Evolutionary conservation across 2,888 invertebrate genomes (phyloP).

Genomic region (Caenorhabditis zanzibari): DNA sequence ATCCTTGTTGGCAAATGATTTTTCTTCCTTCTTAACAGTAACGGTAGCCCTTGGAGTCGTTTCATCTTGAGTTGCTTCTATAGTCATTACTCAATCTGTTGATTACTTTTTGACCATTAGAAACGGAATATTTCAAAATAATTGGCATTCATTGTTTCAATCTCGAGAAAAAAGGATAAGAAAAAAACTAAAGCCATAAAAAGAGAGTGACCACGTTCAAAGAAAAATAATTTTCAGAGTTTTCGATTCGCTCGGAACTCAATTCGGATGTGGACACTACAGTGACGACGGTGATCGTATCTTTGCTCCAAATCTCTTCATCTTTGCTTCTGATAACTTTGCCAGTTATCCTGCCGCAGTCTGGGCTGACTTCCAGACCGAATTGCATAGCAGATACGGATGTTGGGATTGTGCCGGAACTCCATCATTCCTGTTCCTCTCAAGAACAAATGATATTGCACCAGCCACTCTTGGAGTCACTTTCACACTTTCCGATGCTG

Average conservation of each 20-base stretch:
- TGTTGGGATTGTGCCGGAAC: constrained; percentile 62
- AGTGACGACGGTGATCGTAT: constrained; percentile 56
- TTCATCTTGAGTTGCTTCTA: constrained; percentile 31
- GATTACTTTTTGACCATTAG: constrained; percentile 18
- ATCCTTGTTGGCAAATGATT: constrained; percentile 27
- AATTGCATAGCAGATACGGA: constrained; percentile 49
- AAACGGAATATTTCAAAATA: constrained; percentile 29
- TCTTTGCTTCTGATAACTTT: constrained; percentile 65
- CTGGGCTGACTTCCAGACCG: constrained; percentile 46
- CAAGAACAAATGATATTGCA: constrained; percentile 9
- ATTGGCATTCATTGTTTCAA: not conserved
- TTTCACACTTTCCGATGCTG: constrained; percentile 20
- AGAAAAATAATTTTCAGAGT: constrained; percentile 34
- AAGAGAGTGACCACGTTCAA: constrained; percentile 2
- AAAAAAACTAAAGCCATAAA: not conserved
- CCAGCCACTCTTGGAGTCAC: constrained; percentile 30
- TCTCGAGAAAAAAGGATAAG: not conserved
- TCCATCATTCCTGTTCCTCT: constrained; percentile 59
- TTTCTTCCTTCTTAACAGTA: constrained; percentile 5
- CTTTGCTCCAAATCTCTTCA: constrained; percentile 64
- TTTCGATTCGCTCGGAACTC: constrained; percentile 45
- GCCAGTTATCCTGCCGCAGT: constrained; percentile 33
- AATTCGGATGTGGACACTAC: constrained; percentile 64
- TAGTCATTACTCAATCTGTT: constrained; percentile 22
- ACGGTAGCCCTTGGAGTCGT: not conserved